Evolutionary conservation across 2,797 vertebrate species (phyloP).

Genomic region (Psittacula derbiana): DNA sequence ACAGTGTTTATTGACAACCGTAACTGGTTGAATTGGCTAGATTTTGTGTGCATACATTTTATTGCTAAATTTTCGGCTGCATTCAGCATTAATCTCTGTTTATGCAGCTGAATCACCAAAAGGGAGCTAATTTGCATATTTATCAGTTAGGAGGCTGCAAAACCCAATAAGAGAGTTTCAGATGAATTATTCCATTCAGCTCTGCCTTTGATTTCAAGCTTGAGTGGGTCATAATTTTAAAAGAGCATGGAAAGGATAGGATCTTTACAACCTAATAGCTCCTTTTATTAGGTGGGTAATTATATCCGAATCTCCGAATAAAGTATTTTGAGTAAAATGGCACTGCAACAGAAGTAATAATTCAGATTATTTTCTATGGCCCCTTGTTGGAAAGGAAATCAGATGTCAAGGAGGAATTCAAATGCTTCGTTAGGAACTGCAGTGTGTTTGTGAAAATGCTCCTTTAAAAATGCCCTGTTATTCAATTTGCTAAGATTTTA

Average conservation of each 20-base stretch:
- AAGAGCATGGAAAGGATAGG: slow-evolving; percentile 73
- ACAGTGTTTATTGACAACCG: neutral
- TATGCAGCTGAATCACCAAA: slow-evolving; percentile 66
- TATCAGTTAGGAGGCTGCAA: slow-evolving; percentile 72
- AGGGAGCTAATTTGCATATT: slow-evolving; percentile 73
- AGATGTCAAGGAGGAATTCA: slow-evolving; percentile 65
- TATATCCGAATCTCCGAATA: slow-evolving; percentile 73
- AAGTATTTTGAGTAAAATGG: slow-evolving; percentile 77
- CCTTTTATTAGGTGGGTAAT: slow-evolving; percentile 79
- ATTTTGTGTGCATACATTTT: slow-evolving; percentile 18
- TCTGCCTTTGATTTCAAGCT: slow-evolving; percentile 79
- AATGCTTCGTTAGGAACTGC: slow-evolving; percentile 37
- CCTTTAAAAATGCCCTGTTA: slow-evolving; percentile 41
- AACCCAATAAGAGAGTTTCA: slow-evolving; percentile 65
- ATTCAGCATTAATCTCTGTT: slow-evolving; percentile 70
- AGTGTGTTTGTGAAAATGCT: slow-evolving; percentile 24
- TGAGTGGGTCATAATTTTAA: slow-evolving; percentile 76
- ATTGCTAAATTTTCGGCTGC: slow-evolving; percentile 53
- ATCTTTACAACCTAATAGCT: slow-evolving; percentile 78
- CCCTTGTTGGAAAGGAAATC: slow-evolving; percentile 47
- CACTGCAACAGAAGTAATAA: slow-evolving; percentile 73
- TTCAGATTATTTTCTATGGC: slow-evolving; percentile 67
- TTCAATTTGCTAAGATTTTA: slow-evolving; percentile 45
- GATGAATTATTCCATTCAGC: slow-evolving; percentile 73
- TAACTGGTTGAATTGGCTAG: slow-evolving; percentile 36